These are phyloP conservation scores for Sarcophaga bullata DNA, from an alignment of 1,140 invertebrate species.

Conservation along the genomic window DNA sequence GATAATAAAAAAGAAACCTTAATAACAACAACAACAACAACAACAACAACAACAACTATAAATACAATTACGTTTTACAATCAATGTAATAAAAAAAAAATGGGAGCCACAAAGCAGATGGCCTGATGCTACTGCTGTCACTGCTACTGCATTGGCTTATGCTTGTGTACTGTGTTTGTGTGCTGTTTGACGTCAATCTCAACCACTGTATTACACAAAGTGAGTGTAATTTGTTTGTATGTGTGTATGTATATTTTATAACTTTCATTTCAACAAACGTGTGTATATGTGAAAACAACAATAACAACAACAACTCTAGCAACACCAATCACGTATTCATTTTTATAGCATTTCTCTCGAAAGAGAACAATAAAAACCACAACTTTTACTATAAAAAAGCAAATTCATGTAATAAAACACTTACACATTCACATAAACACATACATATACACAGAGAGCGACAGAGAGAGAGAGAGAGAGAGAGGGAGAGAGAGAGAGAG, in stretches of 20 bases:
- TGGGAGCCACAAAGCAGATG: slow-evolving; percentile 14
- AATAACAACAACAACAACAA: neutral
- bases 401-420: neutral
- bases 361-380: too few relatives aligned
- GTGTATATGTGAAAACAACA: neutral
- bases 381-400: too few relatives aligned
- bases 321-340: neutral
- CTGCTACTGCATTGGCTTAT: neutral
- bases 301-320: neutral
- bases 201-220: neutral
- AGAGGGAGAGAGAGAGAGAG: too few relatives aligned
- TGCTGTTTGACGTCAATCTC: neutral
- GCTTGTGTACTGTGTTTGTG: neutral
- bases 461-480: too few relatives aligned
- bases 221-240: slow-evolving; percentile 26
- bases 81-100: neutral
- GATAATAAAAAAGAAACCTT: neutral
- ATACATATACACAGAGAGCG: neutral
- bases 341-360: too few relatives aligned
- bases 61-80: neutral
- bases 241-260: neutral
- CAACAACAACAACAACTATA: neutral
- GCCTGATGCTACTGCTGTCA: neutral
- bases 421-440: neutral
- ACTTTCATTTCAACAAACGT: slow-evolving; percentile 27